Evolutionary conservation across 2,888 invertebrate species (phyloP).

Genomic region (Mongoloraphidia duomilia): DNA sequence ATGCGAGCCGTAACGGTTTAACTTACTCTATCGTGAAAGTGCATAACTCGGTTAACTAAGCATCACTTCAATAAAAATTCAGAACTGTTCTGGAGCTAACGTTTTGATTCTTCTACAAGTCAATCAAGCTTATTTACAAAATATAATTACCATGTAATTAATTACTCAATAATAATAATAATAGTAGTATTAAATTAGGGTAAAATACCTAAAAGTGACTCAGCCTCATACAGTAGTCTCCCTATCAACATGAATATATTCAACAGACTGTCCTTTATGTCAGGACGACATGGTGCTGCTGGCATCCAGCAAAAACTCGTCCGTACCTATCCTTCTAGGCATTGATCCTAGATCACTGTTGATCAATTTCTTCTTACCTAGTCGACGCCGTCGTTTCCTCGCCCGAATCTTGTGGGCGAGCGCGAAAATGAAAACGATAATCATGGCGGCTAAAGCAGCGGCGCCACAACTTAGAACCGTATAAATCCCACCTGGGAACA

Average conservation of each 20-base stretch:
- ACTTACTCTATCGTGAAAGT: too few relatives aligned
- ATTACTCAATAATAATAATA: too few relatives aligned
- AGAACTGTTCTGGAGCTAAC: too few relatives aligned
- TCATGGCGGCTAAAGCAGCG: conserved; percentile 38
- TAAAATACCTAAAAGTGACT: conserved; percentile 4
- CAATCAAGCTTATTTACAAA: too few relatives aligned
- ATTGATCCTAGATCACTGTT: conserved; percentile 20
- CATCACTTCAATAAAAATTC: too few relatives aligned
- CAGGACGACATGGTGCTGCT: conserved; percentile 58
- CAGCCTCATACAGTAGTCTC: conserved; percentile 75
- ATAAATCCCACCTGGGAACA: conserved; percentile 38
- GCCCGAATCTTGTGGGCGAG: conserved; percentile 41
- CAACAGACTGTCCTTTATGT: conserved; percentile 82
- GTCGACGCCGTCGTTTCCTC: conserved; percentile 35
- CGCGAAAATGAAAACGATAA: conserved; percentile 42
- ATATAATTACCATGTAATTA: too few relatives aligned
- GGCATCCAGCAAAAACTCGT: conserved; percentile 52
- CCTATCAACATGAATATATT: conserved; percentile 84
- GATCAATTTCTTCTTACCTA: conserved; percentile 35
- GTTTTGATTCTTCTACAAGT: too few relatives aligned
- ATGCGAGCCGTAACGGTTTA: too few relatives aligned
- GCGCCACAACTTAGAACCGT: conserved; percentile 42
- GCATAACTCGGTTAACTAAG: too few relatives aligned
- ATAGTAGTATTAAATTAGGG: too few relatives aligned
- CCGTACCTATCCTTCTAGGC: conserved; percentile 44